Evolutionary conservation across 2,113 vertebrate genomes (phyloP), one percentile per base, ranked within the genome.

Genomic region (Rhipidura dahli): DNA sequence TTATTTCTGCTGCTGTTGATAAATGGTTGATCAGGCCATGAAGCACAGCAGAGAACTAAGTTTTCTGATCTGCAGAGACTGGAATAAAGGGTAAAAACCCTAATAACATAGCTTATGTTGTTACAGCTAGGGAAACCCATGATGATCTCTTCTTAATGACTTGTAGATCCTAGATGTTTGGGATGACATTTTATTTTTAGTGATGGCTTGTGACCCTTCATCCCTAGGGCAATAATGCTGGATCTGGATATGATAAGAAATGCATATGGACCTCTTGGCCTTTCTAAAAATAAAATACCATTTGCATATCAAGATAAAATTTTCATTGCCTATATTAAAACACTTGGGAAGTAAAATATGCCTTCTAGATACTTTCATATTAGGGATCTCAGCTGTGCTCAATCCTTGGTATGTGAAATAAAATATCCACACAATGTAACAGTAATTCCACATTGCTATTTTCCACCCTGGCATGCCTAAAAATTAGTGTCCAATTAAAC

Each of bases 331-430:
- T 79, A 1, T 45, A 82, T 37, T 94, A 86, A 96, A 93, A 70
- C 12, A 73, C 66, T 70, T 66, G 56, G 54, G 44, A 93, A 91
- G 28, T 51, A 83, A 96, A 97, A 86, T 31, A 70, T 82, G 75
- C 57, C 78, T 96, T 94, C 86, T 71, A 90, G 83, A 83, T 86
- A 37, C 66, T 91, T 91, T 91, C 75, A 65, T 47, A 56, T 73
- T 2, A 18, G 26, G 27, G n/a, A 84, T 45, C 26, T 94, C 81
- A 88, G 61, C 71, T 94, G 53, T 93, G 44, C 47, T 93, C 39
- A 68, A 13, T 45, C 63, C 31, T 92, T 92, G 83, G 42, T 35
- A 72, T 83, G 49, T 77, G 86, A 93, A 92, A 84, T 59, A 81
- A 94, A 94, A 92, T 53, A 79, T 83, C 77, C 31, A 83, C 45